These are phyloP conservation scores for Phyto melanocephala DNA, from an alignment of 2,888 invertebrate species.

Conservation along the genomic window DNA sequence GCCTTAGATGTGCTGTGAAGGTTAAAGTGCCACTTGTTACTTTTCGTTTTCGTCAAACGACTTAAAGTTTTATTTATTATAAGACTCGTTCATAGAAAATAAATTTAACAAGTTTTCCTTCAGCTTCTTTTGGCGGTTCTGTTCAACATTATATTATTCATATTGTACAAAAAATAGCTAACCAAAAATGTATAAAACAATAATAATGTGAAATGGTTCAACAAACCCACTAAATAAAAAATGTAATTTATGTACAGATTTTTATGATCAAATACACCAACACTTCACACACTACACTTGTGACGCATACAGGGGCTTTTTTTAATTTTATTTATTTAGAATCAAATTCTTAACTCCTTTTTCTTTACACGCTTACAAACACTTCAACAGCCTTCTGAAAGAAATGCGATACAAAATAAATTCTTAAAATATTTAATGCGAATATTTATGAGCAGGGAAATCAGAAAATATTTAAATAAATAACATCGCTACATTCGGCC, in stretches of 20 bases:
- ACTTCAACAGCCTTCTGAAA: not conserved
- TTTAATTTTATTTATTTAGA: not conserved
- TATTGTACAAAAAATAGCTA: not conserved
- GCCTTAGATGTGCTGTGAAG: not conserved
- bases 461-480: not conserved
- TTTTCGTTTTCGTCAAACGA: not conserved
- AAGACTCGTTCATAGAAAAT: not conserved
- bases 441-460: slow-evolving; percentile 5
- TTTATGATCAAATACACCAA: not conserved
- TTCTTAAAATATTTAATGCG: slow-evolving; percentile 6
- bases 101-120: not conserved
- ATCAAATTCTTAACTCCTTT: not conserved
- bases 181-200: slow-evolving; percentile 20
- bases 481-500: too few species aligned
- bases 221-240: slow-evolving; percentile 8
- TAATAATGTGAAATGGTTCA: slow-evolving; percentile 28
- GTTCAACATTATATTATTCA: not conserved
- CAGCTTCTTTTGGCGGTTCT: not conserved
- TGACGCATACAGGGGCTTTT: not conserved
- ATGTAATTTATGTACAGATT: slow-evolving; percentile 12
- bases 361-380: not conserved
- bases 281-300: not conserved
- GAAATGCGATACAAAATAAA: not conserved
- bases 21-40: not conserved
- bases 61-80: not conserved